Percentiles rank a stretch among this genome's conserved stretches.
Conservation (phyloP, 2,888 invertebrate genomes). For the Salticus scenicus region DNA sequence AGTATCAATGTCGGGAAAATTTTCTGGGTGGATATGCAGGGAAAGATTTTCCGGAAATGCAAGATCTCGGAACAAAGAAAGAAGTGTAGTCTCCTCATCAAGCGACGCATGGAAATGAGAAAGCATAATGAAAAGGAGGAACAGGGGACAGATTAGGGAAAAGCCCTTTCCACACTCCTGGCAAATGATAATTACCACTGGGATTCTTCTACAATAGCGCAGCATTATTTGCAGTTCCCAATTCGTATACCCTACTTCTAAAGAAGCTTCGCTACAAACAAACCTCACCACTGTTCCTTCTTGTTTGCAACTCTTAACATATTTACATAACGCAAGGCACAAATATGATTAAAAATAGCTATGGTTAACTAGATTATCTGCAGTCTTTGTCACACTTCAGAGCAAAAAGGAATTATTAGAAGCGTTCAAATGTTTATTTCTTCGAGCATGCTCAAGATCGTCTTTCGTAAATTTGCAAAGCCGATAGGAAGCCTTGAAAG, state of each 20-base stretch:
- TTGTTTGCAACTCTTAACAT: constrained; percentile 52
- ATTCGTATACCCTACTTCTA: constrained; percentile 37
- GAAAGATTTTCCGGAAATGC: constrained; percentile 62
- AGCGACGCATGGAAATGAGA: constrained; percentile 69
- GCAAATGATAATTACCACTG: constrained; percentile 70
- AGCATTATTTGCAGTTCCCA: constrained; percentile 68
- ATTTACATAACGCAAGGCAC: constrained; percentile 66
- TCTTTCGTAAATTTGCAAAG: too few relatives aligned
- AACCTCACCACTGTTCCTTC: constrained; percentile 34
- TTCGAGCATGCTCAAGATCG: neutral
- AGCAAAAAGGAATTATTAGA: neutral
- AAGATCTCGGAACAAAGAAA: constrained; percentile 69
- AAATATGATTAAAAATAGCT: constrained; percentile 66
- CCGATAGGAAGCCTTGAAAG: too few relatives aligned
- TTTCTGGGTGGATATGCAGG: constrained; percentile 63
- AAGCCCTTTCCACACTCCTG: constrained; percentile 66
- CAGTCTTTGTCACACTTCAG: neutral
- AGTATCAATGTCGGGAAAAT: constrained; percentile 55
- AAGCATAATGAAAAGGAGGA: constrained; percentile 69
- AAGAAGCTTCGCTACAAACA: constrained; percentile 27
- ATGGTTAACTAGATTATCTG: constrained; percentile 60
- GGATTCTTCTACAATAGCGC: constrained; percentile 55
- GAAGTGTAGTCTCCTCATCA: constrained; percentile 62
- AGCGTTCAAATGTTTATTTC: neutral
- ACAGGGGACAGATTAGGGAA: constrained; percentile 67